Evolutionary conservation across 1,140 invertebrate species (phyloP).

Genomic region (Tetramorium parvispinum): DNA sequence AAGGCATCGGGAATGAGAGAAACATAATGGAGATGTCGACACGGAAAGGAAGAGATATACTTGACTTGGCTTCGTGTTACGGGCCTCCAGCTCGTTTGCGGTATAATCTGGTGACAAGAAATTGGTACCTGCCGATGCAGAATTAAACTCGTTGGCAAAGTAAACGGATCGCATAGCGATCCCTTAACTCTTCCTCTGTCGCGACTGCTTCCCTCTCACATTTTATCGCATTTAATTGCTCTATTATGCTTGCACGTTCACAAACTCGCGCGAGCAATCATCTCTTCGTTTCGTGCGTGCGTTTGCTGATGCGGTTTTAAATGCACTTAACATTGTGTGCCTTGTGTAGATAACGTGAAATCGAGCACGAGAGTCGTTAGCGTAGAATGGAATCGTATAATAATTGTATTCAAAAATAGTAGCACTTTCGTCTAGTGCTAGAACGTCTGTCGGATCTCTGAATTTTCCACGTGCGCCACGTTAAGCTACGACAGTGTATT

Average conservation of each 20-base stretch:
- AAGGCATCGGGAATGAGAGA: not conserved
- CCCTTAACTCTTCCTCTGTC: not conserved
- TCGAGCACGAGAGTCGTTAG: not conserved
- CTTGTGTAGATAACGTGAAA: constrained; percentile 12
- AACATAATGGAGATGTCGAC: not conserved
- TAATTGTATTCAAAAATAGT: not conserved
- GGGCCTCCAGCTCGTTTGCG: constrained; percentile 18
- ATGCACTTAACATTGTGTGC: not conserved
- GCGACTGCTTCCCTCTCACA: constrained; percentile 27
- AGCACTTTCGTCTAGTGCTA: not conserved
- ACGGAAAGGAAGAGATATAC: constrained; percentile 4
- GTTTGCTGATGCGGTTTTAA: constrained; percentile 16
- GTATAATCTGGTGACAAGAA: constrained; percentile 62
- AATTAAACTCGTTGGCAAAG: constrained; percentile 63
- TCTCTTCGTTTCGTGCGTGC: not conserved
- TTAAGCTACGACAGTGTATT: not conserved
- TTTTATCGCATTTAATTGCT: constrained; percentile 69
- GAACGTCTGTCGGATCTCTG: not conserved
- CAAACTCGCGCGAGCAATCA: constrained; percentile 63
- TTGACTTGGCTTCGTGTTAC: not conserved
- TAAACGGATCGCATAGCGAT: constrained; percentile 52
- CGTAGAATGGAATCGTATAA: not conserved
- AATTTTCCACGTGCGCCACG: not conserved
- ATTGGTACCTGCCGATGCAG: constrained; percentile 30
- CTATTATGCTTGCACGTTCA: constrained; percentile 63